A percentile compares a stretch with the other conserved stretches of the same genome.
phyloP scores from a whole-genome alignment of 2,888 invertebrate genomes.

The Drosophila fulvimacula region DNA sequence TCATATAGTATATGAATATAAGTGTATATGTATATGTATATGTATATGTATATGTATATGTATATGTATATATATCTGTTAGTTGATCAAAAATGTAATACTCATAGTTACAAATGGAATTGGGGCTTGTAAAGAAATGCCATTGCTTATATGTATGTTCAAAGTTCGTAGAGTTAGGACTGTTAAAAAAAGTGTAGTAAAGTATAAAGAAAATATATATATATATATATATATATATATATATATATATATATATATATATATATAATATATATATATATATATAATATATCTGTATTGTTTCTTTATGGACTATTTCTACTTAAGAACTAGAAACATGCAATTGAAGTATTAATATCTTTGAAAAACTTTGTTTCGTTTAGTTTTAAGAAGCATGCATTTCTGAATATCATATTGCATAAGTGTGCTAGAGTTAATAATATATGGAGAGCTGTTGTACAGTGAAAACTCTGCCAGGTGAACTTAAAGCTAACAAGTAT shows the following conservation, averaged over 20 bases:
- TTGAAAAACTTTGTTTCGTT: constrained; percentile 21
- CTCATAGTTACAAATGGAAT: constrained; percentile 69
- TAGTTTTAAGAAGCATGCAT: constrained; percentile 17
- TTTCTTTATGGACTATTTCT: constrained; percentile 40
- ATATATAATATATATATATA: neutral
- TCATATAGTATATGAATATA: constrained; percentile 24
- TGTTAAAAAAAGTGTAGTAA: constrained; percentile 17
- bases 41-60: constrained; percentile 21
- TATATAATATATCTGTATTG: constrained; percentile 32
- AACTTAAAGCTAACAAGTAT: neutral
- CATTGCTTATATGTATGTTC: constrained; percentile 47
- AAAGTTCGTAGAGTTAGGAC: constrained; percentile 10
- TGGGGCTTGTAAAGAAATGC: constrained; percentile 43
- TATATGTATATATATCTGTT: constrained; percentile 23
- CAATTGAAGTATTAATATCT: constrained; percentile 70
- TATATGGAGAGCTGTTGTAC: neutral
- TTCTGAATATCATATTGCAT: constrained; percentile 46
- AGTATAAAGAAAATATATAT: constrained; percentile 14
- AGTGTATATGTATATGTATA: neutral
- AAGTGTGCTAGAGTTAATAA: constrained; percentile 15
- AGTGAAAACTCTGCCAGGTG: constrained; percentile 1
- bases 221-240: too few species aligned
- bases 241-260: constrained; percentile 30
- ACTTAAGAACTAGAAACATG: constrained; percentile 64
- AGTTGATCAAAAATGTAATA: constrained; percentile 71